phyloP scores from a whole-genome alignment of 2,888 invertebrate species.

The Scrobipalpa atriplicella region DNA sequence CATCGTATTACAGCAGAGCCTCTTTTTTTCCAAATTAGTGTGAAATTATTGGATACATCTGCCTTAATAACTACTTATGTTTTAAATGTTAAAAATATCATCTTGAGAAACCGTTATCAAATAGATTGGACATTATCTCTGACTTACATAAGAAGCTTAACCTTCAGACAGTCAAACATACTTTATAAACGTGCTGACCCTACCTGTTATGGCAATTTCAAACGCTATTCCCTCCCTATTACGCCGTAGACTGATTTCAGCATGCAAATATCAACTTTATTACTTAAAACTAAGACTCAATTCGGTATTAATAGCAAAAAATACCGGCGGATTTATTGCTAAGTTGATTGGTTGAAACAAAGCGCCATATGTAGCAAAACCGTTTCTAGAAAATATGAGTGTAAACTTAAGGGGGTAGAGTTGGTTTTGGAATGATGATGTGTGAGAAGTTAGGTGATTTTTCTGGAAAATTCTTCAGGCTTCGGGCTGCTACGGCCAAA shows the following conservation, averaged over 20 bases:
- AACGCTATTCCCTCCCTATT: constrained; percentile 16
- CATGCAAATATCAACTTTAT: constrained; percentile 1
- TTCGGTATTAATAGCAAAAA: not conserved
- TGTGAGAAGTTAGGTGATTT: constrained; percentile 16
- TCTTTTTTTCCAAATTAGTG: too few relatives aligned
- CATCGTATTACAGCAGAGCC: too few relatives aligned
- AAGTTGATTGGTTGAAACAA: not conserved
- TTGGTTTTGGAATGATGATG: not conserved
- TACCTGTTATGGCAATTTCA: constrained; percentile 16
- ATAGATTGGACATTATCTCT: not conserved
- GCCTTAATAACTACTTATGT: not conserved
- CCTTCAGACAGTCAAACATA: constrained; percentile 2
- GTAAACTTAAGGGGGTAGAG: not conserved
- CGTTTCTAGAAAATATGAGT: not conserved
- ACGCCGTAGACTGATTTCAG: not conserved
- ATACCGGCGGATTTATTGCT: constrained; percentile 23
- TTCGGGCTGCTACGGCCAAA: constrained; percentile 46
- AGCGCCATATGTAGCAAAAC: not conserved
- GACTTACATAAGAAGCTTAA: not conserved
- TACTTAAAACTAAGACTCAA: constrained; percentile 3
- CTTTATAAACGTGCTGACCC: constrained; percentile 13
- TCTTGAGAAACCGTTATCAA: not conserved
- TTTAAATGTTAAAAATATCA: not conserved
- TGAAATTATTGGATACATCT: too few relatives aligned
- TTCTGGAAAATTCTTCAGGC: constrained; percentile 56